These are phyloP conservation scores for Nomada flava DNA, from an alignment of 2,888 invertebrate genomes.

Conservation along the genomic window DNA sequence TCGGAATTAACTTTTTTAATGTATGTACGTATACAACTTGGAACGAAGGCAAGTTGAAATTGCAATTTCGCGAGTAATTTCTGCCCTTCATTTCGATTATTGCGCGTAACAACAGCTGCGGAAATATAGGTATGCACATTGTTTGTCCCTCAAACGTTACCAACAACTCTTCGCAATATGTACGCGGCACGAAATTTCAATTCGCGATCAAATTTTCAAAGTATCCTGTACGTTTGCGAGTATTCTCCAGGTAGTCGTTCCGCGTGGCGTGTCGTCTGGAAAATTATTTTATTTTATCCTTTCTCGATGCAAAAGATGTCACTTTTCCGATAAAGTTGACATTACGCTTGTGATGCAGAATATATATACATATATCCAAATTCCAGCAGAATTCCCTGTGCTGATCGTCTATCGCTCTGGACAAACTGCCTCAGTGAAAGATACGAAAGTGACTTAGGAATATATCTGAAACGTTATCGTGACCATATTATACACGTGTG, in stretches of 20 bases:
- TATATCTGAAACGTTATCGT: slow-evolving; percentile 49
- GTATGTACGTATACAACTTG: no score
- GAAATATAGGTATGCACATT: no score
- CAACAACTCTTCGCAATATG: no score
- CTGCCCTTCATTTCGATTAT: no score
- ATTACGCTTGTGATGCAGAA: neutral
- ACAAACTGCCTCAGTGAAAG: slow-evolving; percentile 10
- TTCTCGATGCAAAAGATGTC: neutral
- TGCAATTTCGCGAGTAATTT: no score
- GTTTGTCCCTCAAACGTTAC: no score
- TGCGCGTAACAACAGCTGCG: no score
- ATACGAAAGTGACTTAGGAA: slow-evolving; percentile 38
- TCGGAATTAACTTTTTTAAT: no score
- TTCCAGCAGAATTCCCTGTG: slow-evolving; percentile 23
- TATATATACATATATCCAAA: neutral
- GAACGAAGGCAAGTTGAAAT: no score
- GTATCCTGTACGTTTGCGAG: neutral
- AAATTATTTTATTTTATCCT: slow-evolving; percentile 2
- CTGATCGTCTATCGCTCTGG: slow-evolving; percentile 14
- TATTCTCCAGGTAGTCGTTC: neutral
- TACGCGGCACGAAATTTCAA: no score
- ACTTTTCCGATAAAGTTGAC: neutral
- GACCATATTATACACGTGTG: slow-evolving; percentile 51
- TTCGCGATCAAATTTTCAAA: no score
- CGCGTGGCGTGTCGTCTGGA: neutral